Evolutionary conservation across 2,888 invertebrate species (phyloP).

Genomic region (Neoitamus cyanurus): DNA sequence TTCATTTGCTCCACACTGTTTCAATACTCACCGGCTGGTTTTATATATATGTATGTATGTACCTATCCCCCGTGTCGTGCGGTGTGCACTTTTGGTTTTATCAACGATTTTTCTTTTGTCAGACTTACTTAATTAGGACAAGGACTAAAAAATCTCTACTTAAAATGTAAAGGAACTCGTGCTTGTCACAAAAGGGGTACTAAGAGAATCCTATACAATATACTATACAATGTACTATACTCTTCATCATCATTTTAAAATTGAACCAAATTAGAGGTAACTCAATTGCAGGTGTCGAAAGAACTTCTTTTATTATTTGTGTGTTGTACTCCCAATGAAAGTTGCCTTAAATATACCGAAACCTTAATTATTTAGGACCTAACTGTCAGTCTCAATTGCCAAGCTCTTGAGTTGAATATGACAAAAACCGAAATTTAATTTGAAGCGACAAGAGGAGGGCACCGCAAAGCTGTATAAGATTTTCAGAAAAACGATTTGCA

Average conservation of each 20-base stretch:
- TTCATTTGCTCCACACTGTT: no score
- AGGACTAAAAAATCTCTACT: no score
- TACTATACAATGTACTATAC: background rate
- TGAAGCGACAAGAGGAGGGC: background rate
- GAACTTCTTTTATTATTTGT: background rate
- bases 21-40: no score
- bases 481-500: slow-evolving; percentile 15
- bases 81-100: no score
- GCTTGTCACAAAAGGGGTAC: no score
- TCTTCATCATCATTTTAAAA: background rate
- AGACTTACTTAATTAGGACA: no score
- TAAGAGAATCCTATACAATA: no score
- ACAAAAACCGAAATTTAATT: background rate
- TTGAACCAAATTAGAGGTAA: background rate
- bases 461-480: background rate
- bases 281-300: background rate
- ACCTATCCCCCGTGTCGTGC: no score
- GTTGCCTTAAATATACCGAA: background rate
- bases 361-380: background rate
- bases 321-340: background rate
- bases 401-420: background rate
- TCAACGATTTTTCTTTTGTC: no score
- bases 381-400: background rate
- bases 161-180: no score
- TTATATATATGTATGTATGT: no score